These are phyloP conservation scores for Drymonia ruficornis DNA, from an alignment of 2,888 invertebrate species.

Conservation along the genomic window DNA sequence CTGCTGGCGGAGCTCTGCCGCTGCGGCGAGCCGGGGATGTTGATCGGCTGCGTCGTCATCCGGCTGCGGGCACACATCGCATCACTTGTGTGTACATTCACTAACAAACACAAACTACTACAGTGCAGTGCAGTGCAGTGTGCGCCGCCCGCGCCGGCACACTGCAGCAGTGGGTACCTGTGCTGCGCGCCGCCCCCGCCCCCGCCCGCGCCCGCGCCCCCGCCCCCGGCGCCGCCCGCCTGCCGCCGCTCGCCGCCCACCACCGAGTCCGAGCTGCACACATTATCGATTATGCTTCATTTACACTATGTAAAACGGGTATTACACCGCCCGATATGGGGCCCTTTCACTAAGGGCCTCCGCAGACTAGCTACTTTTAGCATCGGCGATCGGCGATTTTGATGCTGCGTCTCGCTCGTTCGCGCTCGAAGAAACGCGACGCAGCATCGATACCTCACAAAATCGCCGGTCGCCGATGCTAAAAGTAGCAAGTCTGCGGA, in stretches of 20 bases:
- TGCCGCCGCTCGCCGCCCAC: conserved; percentile 53
- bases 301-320: neutral
- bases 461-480: no score
- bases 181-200: conserved; percentile 23
- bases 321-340: no score
- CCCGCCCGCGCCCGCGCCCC: conserved; percentile 36
- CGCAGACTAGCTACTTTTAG: no score
- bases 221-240: conserved; percentile 50
- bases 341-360: no score
- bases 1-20: conserved; percentile 72
- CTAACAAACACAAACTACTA: neutral
- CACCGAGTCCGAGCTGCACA: conserved; percentile 66
- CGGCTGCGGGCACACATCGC: conserved; percentile 35
- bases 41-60: conserved; percentile 85
- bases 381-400: no score
- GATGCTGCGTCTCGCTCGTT: no score
- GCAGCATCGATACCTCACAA: no score
- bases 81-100: neutral
- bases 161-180: no score
- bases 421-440: no score
- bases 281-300: neutral
- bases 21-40: conserved; percentile 86
- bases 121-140: no score
- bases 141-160: no score
- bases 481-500: no score